Base-by-base conservation (phyloP, 1,140 invertebrate species). In the Phthorimaea operculella region DNA sequence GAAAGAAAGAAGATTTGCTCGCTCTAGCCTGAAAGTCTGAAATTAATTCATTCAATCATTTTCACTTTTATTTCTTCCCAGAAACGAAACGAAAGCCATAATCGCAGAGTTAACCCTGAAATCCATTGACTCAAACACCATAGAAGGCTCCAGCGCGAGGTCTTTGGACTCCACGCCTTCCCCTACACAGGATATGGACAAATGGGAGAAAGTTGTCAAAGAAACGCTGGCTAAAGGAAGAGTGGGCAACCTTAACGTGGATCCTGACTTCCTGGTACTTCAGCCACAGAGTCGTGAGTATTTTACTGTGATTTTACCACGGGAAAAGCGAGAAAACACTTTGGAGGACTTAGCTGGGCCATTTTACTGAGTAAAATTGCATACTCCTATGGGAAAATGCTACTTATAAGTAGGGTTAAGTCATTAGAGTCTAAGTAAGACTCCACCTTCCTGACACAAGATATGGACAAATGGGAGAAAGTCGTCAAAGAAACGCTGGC, bases 161-260 rank as follows among this genome's bases (percentile, higher is more conserved):
- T 66, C 77, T 6, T 55, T 78, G 1, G 79, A 68, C 44, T 45
- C 55, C 49, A 48, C 15, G 36, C 49, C 51, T 58, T 49, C 59
- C 16, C 76, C 59, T 66, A 64, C 63, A 14, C 55, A 44, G 16
- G 82, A 77, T 50, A 75, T 73, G 44, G 74, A 74, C 11, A 83
- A 79, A 18, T 88, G 91, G 64, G 80, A 90, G 68, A 71, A 85
- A 14, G 88, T 87, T 0, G 77, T 96, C 4, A 85, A 89, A 62
- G 90, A 94, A 52, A 91, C 91, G 7, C 84, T 96, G 11, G 78
- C 87, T 5, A 87, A 76, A 2, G 94, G 94, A 15, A 89, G 85
- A 66, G 90, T 95, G 14, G 95, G 94, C 0, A 90, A 90, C 28
- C 78, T 96, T 1, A 90, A 88, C 9, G 89, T 96, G 0, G 94